Evolutionary conservation across 2,888 invertebrate genomes (phyloP), one percentile per base, ranked within the genome.

Genomic region (Dryomyza anilis): DNA sequence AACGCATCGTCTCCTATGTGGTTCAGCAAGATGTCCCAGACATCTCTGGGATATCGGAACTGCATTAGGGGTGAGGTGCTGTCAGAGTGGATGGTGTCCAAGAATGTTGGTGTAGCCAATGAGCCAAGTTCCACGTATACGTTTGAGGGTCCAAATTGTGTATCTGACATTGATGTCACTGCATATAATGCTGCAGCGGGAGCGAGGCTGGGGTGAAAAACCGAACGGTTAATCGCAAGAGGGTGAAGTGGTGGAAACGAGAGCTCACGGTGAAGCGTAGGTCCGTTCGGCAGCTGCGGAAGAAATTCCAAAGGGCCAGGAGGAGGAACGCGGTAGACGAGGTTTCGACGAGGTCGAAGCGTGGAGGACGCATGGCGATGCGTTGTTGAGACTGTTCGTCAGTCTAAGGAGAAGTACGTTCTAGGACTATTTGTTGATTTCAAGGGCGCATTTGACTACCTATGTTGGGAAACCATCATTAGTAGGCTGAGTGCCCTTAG

Each of bases 1-100:
- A 64, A 64, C n/a, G 64, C 58, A 39, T 39, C 52, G 16, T 64
- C 57, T 39, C 48, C 58, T 23, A 48, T 64, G 52, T 52, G 64
- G 64, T 52, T 58, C 58, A 50, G 58, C 27, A 64, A 50, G 58
- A 21, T 43, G 45, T 43, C 52, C 23, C 3, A n/a, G n/a, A n/a
- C n/a, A n/a, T n/a, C n/a, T n/a, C n/a, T 29, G 21, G 50, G 64
- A 29, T 43, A 58, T 58, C 43, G 16, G 52, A 58, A 57, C n/a
- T n/a, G n/a, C n/a, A n/a, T n/a, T n/a, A n/a, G n/a, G n/a, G n/a
- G n/a, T n/a, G n/a, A n/a, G n/a, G n/a, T n/a, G n/a, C 53, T 52
- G 39, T 53, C 53, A 36, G 53, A 52, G 23, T 62, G 52, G 52
- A 3, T 33, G 6, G 2, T 57, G 6, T 6, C 23, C 10, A 50